Evolutionary conservation across 2,113 vertebrate genomes (phyloP).

Genomic region (Thinocorus orbignyianus): DNA sequence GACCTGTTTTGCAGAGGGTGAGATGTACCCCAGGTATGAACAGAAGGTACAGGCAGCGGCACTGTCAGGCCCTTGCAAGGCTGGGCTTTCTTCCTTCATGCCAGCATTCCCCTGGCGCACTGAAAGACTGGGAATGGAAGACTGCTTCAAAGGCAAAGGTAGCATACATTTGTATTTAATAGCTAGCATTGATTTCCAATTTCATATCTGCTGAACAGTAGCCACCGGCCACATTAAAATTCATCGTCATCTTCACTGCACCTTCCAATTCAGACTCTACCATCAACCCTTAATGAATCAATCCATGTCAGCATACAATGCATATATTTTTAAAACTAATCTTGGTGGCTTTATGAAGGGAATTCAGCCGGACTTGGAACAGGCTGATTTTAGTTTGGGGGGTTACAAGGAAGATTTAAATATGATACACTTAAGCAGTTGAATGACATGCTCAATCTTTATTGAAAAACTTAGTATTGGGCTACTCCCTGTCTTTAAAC

Average conservation of each 20-base stretch:
- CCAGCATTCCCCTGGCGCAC: background rate
- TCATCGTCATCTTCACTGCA: slow-evolving; percentile 38
- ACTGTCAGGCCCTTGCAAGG: background rate
- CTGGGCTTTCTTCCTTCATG: background rate
- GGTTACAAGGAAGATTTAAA: background rate
- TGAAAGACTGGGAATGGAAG: background rate
- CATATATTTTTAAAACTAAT: slow-evolving; percentile 2
- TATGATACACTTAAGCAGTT: background rate
- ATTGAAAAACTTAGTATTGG: slow-evolving; percentile 12
- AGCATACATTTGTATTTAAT: slow-evolving; percentile 47
- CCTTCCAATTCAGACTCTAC: slow-evolving; percentile 11
- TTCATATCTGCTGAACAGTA: slow-evolving; percentile 55
- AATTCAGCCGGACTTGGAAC: slow-evolving; percentile 13
- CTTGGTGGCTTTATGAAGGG: background rate
- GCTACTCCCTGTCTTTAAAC: slow-evolving; percentile 7
- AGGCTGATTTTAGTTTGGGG: background rate
- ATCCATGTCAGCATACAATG: background rate
- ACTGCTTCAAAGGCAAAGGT: background rate
- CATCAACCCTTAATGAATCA: slow-evolving; percentile 27
- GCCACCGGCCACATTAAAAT: slow-evolving; percentile 51
- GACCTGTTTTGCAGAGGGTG: background rate
- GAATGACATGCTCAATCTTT: background rate
- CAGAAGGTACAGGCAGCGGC: background rate
- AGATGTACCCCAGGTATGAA: background rate
- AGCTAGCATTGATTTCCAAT: slow-evolving; percentile 62